Base-by-base conservation (phyloP, 2,113 vertebrate genomes). In the Brachyhypopomus gauderio region DNA sequence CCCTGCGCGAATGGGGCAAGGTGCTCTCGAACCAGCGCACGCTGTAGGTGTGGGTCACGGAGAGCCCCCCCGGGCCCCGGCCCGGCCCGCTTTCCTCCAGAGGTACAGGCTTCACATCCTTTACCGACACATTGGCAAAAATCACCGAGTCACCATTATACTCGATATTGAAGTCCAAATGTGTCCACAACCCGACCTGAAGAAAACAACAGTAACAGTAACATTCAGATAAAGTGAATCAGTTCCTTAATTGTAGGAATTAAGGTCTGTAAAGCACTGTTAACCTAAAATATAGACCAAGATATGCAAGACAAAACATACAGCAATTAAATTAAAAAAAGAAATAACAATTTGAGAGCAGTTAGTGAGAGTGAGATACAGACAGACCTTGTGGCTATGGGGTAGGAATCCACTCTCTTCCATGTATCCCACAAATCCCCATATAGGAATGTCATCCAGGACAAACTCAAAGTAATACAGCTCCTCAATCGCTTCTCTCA, bases 391-490 rank as follows among this genome's bases (percentile, higher is more conserved):
- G 91, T 96, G 96, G 85, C 93, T 96, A 83, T 97, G 96, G 81
- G 96, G 96, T 80, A 97, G 86, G 88, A 97, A 96, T 75, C 96
- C 96, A 25, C 95, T 97, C 86, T 97, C 96, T 83, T 97, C 96
- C 87, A 97, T 95, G 89, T 97, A 96, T 64, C 96, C 96, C 84
- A 97, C 95, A 82, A 97, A 97, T 36, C 96, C 96, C 87, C 95
- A 96, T 77, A 97, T 93, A 16, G 96, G 96, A 85, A 97, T 91
- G 75, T 97, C 96, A 55, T 97, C 96, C 84, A 97, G 87, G 84
- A 97, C 95, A 87, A 97, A 97, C 83, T 97, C 96, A 89, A 97
- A 97, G 92, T 97, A 97, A 88, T 96, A 97, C 14, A 97, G 89
- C 86, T 97, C 96, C 84, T 97, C 96, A 0, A 97, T 94, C 62